A percentile compares a stretch with the other conserved stretches of the same genome.
Evolutionary conservation across 2,888 invertebrate species (phyloP).

Genomic region (Panopea generosa): DNA sequence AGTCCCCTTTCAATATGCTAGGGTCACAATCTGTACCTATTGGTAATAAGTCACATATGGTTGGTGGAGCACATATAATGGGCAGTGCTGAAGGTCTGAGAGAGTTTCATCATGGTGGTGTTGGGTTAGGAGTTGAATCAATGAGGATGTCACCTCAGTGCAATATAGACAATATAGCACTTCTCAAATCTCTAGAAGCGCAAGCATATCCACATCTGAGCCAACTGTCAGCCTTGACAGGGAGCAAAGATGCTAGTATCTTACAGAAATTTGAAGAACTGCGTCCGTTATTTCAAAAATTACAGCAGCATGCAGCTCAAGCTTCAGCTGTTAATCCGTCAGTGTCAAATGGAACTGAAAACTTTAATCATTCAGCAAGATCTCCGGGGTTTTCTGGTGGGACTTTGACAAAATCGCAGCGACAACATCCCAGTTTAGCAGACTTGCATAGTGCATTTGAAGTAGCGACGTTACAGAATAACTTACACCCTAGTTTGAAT

Average conservation of each 20-base stretch:
- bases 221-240: conserved; percentile 36
- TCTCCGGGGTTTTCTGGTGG: conserved; percentile 40
- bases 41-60: conserved; percentile 2
- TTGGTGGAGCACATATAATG: conserved; percentile 6
- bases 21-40: conserved; percentile 31
- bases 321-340: conserved; percentile 21
- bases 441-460: conserved; percentile 41
- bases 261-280: conserved; percentile 57
- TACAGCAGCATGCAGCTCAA: conserved; percentile 49
- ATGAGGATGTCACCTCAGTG: conserved; percentile 52
- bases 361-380: conserved; percentile 42
- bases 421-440: conserved; percentile 3
- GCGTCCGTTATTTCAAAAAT: conserved; percentile 53
- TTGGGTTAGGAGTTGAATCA: conserved; percentile 33
- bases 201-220: conserved; percentile 34
- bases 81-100: background rate
- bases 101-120: conserved; percentile 18
- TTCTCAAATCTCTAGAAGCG: conserved; percentile 57
- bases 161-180: conserved; percentile 56
- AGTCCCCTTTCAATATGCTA: conserved; percentile 49
- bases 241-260: conserved; percentile 48
- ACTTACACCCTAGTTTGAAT: conserved; percentile 41
- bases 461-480: conserved; percentile 39
- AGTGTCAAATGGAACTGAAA: conserved; percentile 51
- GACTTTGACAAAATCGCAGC: conserved; percentile 20